Conservation (phyloP, 2,888 invertebrate genomes). For the Tortricodes alternella region DNA sequence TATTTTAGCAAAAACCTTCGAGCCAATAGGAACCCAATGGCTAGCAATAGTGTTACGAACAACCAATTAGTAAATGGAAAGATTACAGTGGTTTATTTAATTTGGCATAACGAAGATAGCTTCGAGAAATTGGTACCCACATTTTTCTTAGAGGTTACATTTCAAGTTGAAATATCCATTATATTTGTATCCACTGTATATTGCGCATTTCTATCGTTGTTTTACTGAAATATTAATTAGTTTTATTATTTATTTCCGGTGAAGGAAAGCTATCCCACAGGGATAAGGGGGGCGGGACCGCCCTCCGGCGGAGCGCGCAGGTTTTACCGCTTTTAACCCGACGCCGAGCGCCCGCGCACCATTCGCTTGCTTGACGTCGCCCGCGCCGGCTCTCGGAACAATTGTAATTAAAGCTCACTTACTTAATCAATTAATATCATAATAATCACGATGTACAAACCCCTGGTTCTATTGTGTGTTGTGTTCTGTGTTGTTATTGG, state of each 20-base stretch:
- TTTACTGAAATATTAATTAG: too few species aligned
- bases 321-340: conserved; percentile 66
- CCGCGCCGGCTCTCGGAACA: conserved; percentile 51
- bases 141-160: too few species aligned
- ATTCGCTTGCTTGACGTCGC: conserved; percentile 62
- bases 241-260: background rate
- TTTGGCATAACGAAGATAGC: too few species aligned
- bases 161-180: too few species aligned
- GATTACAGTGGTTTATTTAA: too few species aligned
- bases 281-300: conserved; percentile 32
- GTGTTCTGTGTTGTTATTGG: conserved; percentile 67
- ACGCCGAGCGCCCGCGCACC: conserved; percentile 63
- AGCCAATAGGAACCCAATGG: too few species aligned
- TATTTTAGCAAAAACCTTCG: too few species aligned
- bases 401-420: conserved; percentile 18
- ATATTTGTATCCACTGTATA: too few species aligned
- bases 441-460: conserved; percentile 61
- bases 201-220: too few species aligned
- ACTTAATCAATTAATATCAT: conserved; percentile 29
- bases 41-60: too few species aligned
- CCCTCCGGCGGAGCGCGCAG: conserved; percentile 47
- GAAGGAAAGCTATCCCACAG: conserved; percentile 19
- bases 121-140: too few species aligned
- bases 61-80: too few species aligned
- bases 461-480: conserved; percentile 62